Conservation (phyloP, 2,888 invertebrate species). For the Phlogophora meticulosa region DNA sequence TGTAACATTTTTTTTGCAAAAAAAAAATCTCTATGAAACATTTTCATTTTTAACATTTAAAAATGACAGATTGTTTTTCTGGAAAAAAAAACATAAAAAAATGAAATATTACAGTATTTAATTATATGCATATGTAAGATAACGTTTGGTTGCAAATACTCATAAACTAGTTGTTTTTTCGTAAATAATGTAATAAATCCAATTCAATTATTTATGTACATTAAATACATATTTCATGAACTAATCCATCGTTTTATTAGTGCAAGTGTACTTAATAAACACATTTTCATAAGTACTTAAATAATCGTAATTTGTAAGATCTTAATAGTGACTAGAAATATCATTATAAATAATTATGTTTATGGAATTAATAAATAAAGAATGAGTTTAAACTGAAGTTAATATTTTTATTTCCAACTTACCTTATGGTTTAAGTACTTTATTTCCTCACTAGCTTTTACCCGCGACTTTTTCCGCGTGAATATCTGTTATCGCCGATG, state of each 20-base stretch:
- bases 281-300: conserved; percentile 79
- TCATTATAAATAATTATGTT: conserved; percentile 79
- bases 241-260: conserved; percentile 64
- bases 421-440: no score
- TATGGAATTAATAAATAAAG: conserved; percentile 87
- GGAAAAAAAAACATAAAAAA: not conserved
- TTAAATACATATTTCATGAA: conserved; percentile 55
- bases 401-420: not conserved
- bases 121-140: no score
- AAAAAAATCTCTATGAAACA: conserved; percentile 18
- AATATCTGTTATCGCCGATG: no score
- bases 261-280: conserved; percentile 77
- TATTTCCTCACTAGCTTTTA: no score
- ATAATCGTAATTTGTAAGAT: conserved; percentile 82
- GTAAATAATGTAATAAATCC: conserved; percentile 51
- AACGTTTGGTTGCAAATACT: not conserved
- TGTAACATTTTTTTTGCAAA: not conserved
- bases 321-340: conserved; percentile 81
- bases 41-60: conserved; percentile 61
- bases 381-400: conserved; percentile 74
- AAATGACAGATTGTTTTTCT: conserved; percentile 49
- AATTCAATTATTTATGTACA: conserved; percentile 46
- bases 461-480: no score
- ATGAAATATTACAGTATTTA: no score
- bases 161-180: not conserved